Conservation (phyloP, 2,888 invertebrate genomes). For the Epistrophella euchroma region DNA sequence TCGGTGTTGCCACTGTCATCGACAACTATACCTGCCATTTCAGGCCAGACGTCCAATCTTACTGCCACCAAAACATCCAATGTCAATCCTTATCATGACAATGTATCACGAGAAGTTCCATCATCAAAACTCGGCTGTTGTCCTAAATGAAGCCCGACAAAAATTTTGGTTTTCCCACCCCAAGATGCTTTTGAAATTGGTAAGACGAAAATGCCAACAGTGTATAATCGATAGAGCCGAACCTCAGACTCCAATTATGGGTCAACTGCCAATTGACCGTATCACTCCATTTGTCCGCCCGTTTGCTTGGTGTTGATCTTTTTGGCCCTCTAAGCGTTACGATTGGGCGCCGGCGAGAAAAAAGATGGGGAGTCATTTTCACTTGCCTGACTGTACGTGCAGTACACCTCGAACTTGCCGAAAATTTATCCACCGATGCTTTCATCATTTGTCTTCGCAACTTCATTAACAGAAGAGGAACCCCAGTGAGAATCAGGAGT, state of each 20-base stretch:
- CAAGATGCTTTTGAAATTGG: constrained; percentile 1
- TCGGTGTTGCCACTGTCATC: too few relatives aligned
- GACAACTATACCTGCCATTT: neutral
- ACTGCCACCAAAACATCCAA: neutral
- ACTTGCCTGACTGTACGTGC: constrained; percentile 49
- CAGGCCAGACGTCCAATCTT: constrained; percentile 1
- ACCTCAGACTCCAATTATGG: constrained; percentile 58
- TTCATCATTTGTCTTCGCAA: constrained; percentile 46
- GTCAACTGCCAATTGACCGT: constrained; percentile 57
- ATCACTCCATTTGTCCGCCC: constrained; percentile 51
- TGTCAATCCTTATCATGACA: neutral
- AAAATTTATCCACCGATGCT: constrained; percentile 43
- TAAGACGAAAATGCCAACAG: neutral
- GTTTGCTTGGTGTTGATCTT: neutral
- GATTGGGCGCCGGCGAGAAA: constrained; percentile 53
- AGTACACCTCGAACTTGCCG: constrained; percentile 66
- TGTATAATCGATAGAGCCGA: constrained; percentile 54
- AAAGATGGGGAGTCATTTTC: constrained; percentile 57
- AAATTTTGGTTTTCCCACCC: neutral
- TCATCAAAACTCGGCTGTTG: constrained; percentile 10
- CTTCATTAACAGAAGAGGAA: constrained; percentile 48
- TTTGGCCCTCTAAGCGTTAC: constrained; percentile 46
- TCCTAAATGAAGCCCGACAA: too few relatives aligned
- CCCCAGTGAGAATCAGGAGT: neutral
- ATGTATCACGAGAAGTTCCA: neutral